These are phyloP conservation scores for Tokudaia tokunoshimensis DNA, from an alignment of 2,797 vertebrate species.

Conservation along the genomic window DNA sequence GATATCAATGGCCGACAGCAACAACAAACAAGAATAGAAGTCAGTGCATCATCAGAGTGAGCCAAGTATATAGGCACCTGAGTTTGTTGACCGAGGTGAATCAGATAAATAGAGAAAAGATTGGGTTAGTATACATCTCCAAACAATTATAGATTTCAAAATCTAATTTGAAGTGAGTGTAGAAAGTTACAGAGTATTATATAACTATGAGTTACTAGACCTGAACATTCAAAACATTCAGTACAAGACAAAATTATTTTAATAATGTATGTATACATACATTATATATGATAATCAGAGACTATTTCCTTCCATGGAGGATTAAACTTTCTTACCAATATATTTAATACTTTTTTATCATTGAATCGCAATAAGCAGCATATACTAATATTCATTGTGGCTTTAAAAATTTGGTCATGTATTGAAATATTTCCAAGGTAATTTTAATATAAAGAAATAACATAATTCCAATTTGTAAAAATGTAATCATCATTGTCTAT, in stretches of 20 bases:
- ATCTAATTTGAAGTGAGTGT: not conserved
- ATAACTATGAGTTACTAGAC: not conserved
- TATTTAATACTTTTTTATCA: not conserved
- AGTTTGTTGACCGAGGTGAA: not conserved
- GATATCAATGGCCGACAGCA: not conserved
- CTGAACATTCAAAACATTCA: conserved; percentile 19
- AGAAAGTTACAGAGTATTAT: not conserved
- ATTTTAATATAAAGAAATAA: conserved; percentile 12
- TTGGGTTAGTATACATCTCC: not conserved
- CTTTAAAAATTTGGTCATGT: not conserved
- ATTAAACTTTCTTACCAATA: not conserved
- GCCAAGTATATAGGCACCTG: not conserved
- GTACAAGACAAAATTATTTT: not conserved
- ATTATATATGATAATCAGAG: not conserved
- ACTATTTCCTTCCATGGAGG: not conserved
- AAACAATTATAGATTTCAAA: not conserved
- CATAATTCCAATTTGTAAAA: not conserved
- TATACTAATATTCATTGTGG: not conserved
- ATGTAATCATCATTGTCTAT: conserved; percentile 2
- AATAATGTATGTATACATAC: not conserved
- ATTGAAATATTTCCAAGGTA: conserved; percentile 36
- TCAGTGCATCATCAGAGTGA: not conserved
- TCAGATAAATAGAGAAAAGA: not conserved
- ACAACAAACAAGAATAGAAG: not conserved
- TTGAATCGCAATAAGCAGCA: not conserved